Conservation (phyloP, 2,797 vertebrate species). For the Coilia nasus region DNA sequence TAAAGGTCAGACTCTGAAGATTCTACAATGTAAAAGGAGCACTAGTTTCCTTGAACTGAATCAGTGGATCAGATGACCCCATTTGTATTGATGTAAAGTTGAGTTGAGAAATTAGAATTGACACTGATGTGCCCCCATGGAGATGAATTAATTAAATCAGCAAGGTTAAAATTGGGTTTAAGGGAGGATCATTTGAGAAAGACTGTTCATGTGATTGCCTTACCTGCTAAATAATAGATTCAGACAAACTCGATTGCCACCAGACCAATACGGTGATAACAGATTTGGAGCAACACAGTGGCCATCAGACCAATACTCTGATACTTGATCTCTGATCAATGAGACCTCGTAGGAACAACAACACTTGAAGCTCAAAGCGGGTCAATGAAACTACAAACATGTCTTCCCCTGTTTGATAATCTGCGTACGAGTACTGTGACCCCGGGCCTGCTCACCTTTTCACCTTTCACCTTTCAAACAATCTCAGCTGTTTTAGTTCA, state of each 20-base stretch:
- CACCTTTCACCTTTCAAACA: conserved; percentile 21
- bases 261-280: too few species aligned
- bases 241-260: too few species aligned
- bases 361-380: not conserved
- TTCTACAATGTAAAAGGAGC: not conserved
- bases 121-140: not conserved
- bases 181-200: not conserved
- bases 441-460: not conserved
- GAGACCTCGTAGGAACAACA: not conserved
- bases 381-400: not conserved
- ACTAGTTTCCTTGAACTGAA: not conserved
- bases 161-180: not conserved
- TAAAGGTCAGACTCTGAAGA: not conserved
- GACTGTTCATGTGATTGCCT: too few species aligned
- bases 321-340: not conserved
- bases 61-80: not conserved
- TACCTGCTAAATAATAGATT: too few species aligned
- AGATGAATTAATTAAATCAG: not conserved
- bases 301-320: not conserved
- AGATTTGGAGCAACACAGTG: not conserved
- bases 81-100: not conserved
- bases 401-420: not conserved
- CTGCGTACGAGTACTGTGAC: not conserved
- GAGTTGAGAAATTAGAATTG: conserved; percentile 5
- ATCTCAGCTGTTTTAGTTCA: not conserved